phyloP scores from a whole-genome alignment of 1,140 invertebrate genomes.

The Trachymyrmex septentrionalis region DNA sequence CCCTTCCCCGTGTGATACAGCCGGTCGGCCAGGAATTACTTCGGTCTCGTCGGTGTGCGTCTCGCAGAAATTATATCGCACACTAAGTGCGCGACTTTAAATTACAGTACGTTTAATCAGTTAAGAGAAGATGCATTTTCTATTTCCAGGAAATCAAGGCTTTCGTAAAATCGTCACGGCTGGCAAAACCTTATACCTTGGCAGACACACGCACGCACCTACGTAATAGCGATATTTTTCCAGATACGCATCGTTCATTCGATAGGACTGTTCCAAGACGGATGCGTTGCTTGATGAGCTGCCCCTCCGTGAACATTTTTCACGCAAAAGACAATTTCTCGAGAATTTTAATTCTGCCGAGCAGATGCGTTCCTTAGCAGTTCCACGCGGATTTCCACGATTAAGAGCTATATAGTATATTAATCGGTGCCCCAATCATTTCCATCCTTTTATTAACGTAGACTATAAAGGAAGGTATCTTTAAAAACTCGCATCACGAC shows the following conservation, averaged over 20 bases:
- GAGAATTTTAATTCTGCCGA: background rate
- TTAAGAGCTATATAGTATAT: constrained; percentile 27
- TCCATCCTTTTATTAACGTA: constrained; percentile 37
- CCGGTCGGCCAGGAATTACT: constrained; percentile 52
- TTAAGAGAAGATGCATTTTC: constrained; percentile 54
- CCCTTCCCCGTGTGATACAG: background rate
- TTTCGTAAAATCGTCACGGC: constrained; percentile 39
- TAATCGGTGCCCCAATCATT: constrained; percentile 22
- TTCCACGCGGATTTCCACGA: background rate
- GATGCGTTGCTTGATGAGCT: background rate
- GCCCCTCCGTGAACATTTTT: background rate
- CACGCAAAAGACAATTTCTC: background rate
- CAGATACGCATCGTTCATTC: background rate
- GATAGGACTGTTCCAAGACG: background rate
- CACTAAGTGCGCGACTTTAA: constrained; percentile 47
- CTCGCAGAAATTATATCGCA: constrained; percentile 54
- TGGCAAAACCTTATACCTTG: background rate
- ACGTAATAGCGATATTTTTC: background rate
- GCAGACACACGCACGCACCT: background rate
- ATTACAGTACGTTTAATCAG: constrained; percentile 58
- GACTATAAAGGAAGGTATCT: constrained; percentile 20
- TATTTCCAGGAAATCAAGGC: constrained; percentile 50
- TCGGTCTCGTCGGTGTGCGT: constrained; percentile 48
- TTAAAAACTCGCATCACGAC: constrained; percentile 19
- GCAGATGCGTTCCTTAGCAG: background rate